Base-by-base conservation (phyloP, 1,140 invertebrate genomes). In the Pseudomyrmex dendroicus region DNA sequence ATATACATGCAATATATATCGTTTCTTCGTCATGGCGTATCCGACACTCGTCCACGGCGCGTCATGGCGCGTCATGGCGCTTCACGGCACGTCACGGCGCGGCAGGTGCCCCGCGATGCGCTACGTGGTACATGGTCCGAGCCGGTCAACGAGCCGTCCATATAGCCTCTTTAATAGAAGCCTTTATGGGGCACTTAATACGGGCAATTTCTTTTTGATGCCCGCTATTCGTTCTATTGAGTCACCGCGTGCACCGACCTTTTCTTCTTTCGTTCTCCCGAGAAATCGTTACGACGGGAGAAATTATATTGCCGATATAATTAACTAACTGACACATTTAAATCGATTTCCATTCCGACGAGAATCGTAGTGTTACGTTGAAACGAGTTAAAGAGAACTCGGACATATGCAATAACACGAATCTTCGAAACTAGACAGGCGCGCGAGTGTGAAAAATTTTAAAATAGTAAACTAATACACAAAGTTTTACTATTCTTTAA, bases 151-250 rank as follows among this genome's bases (percentile, higher is more conserved):
- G 86, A 87, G 85, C 87, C 77, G 82, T 88, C 87, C 77, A 76
- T 83, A 56, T 77, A 73, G 87, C 77, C 82, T 83, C 78, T 87
- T 85, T 91, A 90, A 90, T 90, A 87, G 86, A 86, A 85, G 85
- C 57, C 86, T 91, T 90, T 89, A 90, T 89, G 85, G 86, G 88
- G 85, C 88, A 90, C 86, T 91, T 91, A 89, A 87, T 91, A 90
- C 72, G 85, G 85, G 83, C 89, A 91, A 91, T 91, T 91, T 91
- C 89, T 87, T 88, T 85, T 86, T 90, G 89, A 90, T 88, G 89
- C 88, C 35, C 80, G 77, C 72, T 84, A 70, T 85, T 86, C 85
- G 54, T 86, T 89, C 78, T 82, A 88, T 88, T 78, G 86, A 54
- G 54, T 68, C 70, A 84, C 73, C 85, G 57, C 64, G 56, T 74